Evolutionary conservation across 2,113 vertebrate species (phyloP).

Genomic region (Formicarius rufipectus): DNA sequence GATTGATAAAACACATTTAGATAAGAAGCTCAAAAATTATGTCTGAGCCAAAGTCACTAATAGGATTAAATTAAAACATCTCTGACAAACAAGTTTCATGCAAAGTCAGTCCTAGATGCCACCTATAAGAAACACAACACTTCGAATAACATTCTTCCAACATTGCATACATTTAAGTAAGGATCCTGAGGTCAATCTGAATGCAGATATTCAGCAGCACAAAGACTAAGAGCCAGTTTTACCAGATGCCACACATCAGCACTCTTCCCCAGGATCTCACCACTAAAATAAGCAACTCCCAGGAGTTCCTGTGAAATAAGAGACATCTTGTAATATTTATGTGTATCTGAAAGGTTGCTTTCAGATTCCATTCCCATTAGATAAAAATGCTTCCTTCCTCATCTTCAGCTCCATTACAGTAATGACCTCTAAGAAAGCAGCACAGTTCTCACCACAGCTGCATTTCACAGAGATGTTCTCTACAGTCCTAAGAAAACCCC

Average conservation of each 20-base stretch:
- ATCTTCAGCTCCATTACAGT: neutral
- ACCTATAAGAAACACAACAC: neutral
- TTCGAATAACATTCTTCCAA: neutral
- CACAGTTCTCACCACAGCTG: neutral
- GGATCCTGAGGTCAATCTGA: neutral
- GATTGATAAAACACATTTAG: neutral
- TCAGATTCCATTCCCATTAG: neutral
- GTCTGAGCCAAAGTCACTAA: neutral
- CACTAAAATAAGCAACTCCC: neutral
- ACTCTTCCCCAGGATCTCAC: neutral
- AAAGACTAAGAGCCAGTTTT: neutral
- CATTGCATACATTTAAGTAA: neutral
- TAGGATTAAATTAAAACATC: neutral
- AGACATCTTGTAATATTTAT: neutral
- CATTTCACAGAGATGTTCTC: neutral
- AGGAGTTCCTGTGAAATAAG: neutral
- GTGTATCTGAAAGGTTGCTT: neutral
- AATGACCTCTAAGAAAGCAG: neutral
- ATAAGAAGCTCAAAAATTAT: neutral
- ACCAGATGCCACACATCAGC: neutral
- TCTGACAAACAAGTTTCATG: neutral
- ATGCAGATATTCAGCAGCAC: neutral
- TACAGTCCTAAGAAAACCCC: neutral
- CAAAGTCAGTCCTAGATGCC: neutral
- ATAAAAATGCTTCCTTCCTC: neutral